These are phyloP conservation scores for Caenorhabditis parvicauda DNA, from an alignment of 2,888 invertebrate genomes.

Conservation along the genomic window DNA sequence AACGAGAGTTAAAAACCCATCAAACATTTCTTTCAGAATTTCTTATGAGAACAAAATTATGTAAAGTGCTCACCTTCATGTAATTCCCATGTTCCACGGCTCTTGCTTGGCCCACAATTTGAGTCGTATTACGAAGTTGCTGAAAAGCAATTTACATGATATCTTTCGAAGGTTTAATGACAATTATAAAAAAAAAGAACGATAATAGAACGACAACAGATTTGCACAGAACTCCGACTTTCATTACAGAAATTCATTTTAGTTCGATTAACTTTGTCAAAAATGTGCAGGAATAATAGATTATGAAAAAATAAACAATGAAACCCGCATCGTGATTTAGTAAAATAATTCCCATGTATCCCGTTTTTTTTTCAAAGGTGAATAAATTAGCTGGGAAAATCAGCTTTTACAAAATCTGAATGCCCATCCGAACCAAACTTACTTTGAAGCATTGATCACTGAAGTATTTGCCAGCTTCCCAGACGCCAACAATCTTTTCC, in stretches of 20 bases:
- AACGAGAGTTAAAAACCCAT: too few relatives aligned
- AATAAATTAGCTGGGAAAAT: not conserved
- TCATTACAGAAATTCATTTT: not conserved
- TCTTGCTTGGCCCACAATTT: conserved; percentile 26
- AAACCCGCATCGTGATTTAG: not conserved
- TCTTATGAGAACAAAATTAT: not conserved
- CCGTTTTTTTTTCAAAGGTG: not conserved
- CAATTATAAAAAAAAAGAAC: not conserved
- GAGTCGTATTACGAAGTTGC: conserved; percentile 77
- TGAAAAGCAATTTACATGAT: conserved; percentile 69
- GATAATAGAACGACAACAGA: too few relatives aligned
- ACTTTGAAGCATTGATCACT: conserved; percentile 55
- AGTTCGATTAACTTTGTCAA: not conserved
- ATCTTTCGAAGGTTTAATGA: not conserved
- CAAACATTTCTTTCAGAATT: too few relatives aligned
- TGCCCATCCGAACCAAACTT: too few relatives aligned
- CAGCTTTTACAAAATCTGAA: not conserved
- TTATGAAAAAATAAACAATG: not conserved
- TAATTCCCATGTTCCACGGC: conserved; percentile 5
- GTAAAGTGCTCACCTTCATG: not conserved
- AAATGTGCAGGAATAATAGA: not conserved
- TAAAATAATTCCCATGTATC: not conserved
- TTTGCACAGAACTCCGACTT: too few relatives aligned
- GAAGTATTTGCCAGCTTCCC: conserved; percentile 83
- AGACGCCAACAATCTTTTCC: conserved; percentile 83